Evolutionary conservation across 2,113 vertebrate genomes (phyloP).

Genomic region (Bufo gargarizans): DNA sequence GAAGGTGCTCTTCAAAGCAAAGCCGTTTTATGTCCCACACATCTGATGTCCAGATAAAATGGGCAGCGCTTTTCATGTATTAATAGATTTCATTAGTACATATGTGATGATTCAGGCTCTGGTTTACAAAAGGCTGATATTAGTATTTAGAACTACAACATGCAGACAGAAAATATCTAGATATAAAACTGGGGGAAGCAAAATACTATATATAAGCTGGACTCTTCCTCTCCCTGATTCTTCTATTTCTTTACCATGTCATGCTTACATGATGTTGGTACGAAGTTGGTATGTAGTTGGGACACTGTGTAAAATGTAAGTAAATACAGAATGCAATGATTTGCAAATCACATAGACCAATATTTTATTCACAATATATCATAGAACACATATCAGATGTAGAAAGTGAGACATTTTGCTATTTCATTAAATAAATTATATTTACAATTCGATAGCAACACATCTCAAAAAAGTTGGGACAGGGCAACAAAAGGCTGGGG

Average conservation of each 20-base stretch:
- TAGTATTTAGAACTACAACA: background rate
- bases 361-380: too few relatives aligned
- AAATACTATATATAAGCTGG: background rate
- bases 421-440: too few relatives aligned
- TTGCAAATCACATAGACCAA: too few relatives aligned
- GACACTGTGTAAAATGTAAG: too few relatives aligned
- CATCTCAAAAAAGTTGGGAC: too few relatives aligned
- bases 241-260: background rate
- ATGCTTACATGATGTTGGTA: background rate
- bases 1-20: conserved; percentile 21
- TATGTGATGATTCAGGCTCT: conserved; percentile 3
- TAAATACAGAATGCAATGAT: too few relatives aligned
- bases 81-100: conserved; percentile 25
- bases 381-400: too few relatives aligned
- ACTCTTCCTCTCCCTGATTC: background rate
- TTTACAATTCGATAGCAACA: too few relatives aligned
- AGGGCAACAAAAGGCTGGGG: too few relatives aligned
- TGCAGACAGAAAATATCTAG: background rate
- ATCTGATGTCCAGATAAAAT: conserved; percentile 43
- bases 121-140: background rate
- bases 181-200: background rate
- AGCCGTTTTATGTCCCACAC: conserved; percentile 11
- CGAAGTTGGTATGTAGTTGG: too few relatives aligned
- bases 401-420: too few relatives aligned
- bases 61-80: conserved; percentile 18